A percentile compares a stretch with the other conserved stretches of the same genome.
These are phyloP conservation scores for Spodoptera picta DNA, from an alignment of 2,888 invertebrate genomes.

Conservation along the genomic window DNA sequence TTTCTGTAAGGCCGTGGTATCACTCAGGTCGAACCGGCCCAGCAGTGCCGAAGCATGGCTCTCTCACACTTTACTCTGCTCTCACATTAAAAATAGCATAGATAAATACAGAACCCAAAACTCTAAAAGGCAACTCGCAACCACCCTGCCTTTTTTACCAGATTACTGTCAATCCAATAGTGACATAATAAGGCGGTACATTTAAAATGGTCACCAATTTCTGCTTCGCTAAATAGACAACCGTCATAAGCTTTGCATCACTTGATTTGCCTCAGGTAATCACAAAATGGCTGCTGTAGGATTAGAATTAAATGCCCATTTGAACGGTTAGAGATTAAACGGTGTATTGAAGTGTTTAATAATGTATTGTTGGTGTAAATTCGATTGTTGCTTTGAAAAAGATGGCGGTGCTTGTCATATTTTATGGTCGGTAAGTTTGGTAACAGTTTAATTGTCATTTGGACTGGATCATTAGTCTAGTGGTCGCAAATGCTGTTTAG, in stretches of 20 bases:
- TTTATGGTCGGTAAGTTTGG: no score
- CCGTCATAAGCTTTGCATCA: conserved; percentile 63
- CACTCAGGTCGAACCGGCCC: no score
- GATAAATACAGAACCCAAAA: no score
- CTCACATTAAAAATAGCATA: no score
- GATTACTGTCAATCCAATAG: conserved; percentile 78
- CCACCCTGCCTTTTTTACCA: conserved; percentile 63
- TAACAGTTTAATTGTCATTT: no score
- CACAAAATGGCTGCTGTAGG: conserved; percentile 57
- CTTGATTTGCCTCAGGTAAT: conserved; percentile 51
- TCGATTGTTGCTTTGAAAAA: background rate
- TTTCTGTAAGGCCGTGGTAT: no score
- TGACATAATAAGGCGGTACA: conserved; percentile 47
- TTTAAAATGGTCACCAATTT: conserved; percentile 60
- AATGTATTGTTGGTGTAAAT: conserved; percentile 17
- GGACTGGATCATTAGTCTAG: no score
- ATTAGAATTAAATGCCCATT: conserved; percentile 66
- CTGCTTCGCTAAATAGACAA: conserved; percentile 61
- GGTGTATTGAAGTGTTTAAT: conserved; percentile 28
- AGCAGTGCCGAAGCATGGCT: no score
- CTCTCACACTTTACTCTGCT: no score
- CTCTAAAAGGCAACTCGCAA: no score
- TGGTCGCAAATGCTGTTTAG: no score
- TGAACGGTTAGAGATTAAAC: conserved; percentile 47
- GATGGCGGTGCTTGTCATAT: background rate